A percentile compares a stretch with the other conserved stretches of the same genome.
Conservation (phyloP, 2,113 vertebrate species). For the Psittacula cyanocephala region DNA sequence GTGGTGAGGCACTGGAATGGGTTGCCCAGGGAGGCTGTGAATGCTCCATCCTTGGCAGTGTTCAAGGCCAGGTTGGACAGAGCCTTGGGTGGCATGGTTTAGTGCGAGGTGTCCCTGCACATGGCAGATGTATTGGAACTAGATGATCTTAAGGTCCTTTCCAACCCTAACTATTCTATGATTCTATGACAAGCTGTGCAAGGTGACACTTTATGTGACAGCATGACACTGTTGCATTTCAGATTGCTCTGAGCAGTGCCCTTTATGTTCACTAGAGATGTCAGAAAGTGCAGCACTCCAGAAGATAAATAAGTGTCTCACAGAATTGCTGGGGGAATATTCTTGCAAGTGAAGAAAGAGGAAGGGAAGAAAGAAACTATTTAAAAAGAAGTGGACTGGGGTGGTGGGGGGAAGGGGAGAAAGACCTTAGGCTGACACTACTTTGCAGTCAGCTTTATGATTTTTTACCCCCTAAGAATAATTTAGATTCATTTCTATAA, state of each 20-base stretch:
- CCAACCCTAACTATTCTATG: too few species aligned
- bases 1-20: too few species aligned
- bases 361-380: neutral
- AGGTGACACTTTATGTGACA: neutral
- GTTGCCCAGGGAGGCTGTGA: too few species aligned
- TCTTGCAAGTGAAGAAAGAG: neutral
- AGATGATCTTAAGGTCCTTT: too few species aligned
- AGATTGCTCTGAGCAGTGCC: neutral
- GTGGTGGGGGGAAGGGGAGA: neutral
- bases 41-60: too few species aligned
- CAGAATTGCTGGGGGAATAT: neutral
- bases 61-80: too few species aligned
- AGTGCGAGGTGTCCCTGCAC: too few species aligned
- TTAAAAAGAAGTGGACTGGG: neutral
- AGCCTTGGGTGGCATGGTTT: too few species aligned
- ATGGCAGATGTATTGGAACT: too few species aligned
- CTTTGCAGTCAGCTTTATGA: neutral
- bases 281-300: neutral
- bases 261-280: neutral
- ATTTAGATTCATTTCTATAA: neutral
- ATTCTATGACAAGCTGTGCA: fast-evolving
- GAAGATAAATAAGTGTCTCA: neutral
- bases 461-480: neutral
- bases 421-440: neutral
- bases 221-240: neutral